phyloP scores from a whole-genome alignment of 2,113 vertebrate genomes.

The Corydoras sp. region DNA sequence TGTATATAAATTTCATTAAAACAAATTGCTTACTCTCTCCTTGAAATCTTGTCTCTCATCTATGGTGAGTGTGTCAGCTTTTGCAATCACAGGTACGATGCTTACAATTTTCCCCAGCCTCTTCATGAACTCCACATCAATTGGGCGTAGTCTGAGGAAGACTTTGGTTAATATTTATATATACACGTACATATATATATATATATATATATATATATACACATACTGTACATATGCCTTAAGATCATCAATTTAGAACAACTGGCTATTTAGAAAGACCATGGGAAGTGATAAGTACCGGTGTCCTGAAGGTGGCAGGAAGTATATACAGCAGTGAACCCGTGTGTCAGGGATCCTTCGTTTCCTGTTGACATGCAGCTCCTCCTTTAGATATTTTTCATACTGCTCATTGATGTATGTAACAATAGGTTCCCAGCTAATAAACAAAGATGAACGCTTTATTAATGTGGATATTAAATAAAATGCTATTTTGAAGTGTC shows the following conservation, averaged over 20 bases:
- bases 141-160: conserved; percentile 73
- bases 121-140: conserved; percentile 85
- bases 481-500: too few relatives aligned
- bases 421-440: conserved; percentile 91
- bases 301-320: conserved; percentile 87
- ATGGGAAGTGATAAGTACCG: conserved; percentile 66
- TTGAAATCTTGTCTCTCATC: conserved; percentile 84
- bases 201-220: neutral
- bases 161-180: neutral
- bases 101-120: conserved; percentile 79
- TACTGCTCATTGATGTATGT: conserved; percentile 89
- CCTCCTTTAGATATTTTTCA: conserved; percentile 84
- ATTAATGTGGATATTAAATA: too few relatives aligned
- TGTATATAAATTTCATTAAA: neutral
- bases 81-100: conserved; percentile 82
- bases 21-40: conserved; percentile 67
- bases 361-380: conserved; percentile 85
- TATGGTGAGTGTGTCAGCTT: conserved; percentile 81
- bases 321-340: conserved; percentile 90
- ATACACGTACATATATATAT: too few relatives aligned
- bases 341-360: conserved; percentile 86
- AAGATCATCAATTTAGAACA: too few relatives aligned
- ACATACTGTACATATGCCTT: too few relatives aligned
- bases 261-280: too few relatives aligned
- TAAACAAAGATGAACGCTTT: neutral